Percentiles rank a stretch among this genome's conserved stretches.
Conservation (phyloP, 2,888 invertebrate species). For the Phortica okadai region DNA sequence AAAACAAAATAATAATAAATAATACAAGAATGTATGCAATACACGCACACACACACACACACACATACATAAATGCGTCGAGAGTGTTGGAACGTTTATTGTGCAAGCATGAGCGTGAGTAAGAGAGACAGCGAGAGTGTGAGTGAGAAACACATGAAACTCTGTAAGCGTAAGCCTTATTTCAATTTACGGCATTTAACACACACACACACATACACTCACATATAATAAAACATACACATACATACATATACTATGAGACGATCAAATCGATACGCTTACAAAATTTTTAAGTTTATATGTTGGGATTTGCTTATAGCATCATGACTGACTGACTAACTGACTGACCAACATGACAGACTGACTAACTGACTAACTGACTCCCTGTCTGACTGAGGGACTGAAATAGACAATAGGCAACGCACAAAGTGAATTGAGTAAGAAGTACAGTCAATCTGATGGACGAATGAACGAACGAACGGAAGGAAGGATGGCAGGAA, state of each 20-base stretch:
- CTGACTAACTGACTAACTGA: background rate
- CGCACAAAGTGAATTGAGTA: too few relatives aligned
- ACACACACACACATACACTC: conserved; percentile 55
- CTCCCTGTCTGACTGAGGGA: conserved; percentile 33
- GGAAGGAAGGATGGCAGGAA: too few relatives aligned
- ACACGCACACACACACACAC: conserved; percentile 28
- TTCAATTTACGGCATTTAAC: conserved; percentile 69
- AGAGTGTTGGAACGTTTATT: too few relatives aligned
- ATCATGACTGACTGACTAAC: background rate
- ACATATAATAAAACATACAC: background rate
- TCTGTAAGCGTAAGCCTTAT: conserved; percentile 70
- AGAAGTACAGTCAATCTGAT: background rate
- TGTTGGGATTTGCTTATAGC: conserved; percentile 19
- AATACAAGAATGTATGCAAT: background rate
- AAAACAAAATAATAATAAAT: too few relatives aligned
- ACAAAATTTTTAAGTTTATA: conserved; percentile 41
- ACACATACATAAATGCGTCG: conserved; percentile 3
- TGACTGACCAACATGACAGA: conserved; percentile 1
- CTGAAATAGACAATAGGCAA: conserved; percentile 60
- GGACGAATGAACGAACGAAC: background rate
- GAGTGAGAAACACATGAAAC: background rate
- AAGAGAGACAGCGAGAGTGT: background rate
- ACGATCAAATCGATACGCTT: conserved; percentile 23
- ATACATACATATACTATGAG: background rate
- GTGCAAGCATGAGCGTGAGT: too few relatives aligned